A percentile compares a stretch with the other conserved stretches of the same genome.
Evolutionary conservation across 2,113 vertebrate species (phyloP).

Genomic region (Cranoglanis bouderius): DNA sequence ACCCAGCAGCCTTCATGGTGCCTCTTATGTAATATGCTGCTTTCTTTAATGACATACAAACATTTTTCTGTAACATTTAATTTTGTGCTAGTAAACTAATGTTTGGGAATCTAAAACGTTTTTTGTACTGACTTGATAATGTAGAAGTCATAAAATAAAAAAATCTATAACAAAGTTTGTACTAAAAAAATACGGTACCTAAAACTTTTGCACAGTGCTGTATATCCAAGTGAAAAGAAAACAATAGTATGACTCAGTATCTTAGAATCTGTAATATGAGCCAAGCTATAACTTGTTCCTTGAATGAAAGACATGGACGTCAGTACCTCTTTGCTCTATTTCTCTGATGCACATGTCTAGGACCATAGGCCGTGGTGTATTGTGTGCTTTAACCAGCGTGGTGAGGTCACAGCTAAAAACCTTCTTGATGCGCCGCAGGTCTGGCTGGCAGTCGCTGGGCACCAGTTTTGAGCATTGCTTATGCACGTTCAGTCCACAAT

Average conservation of each 20-base stretch:
- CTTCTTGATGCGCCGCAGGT: conserved; percentile 94
- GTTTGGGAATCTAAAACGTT: too few species aligned
- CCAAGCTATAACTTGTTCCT: background rate
- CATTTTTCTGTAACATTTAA: too few species aligned
- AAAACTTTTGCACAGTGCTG: too few species aligned
- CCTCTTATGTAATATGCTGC: too few species aligned
- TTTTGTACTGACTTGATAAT: too few species aligned
- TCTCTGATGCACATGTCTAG: conserved; percentile 95
- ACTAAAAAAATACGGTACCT: too few species aligned
- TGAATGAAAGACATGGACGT: background rate
- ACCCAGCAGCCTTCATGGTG: too few species aligned
- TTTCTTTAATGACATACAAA: too few species aligned
- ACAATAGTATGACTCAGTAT: background rate
- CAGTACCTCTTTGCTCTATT: conserved; percentile 92
- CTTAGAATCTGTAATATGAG: background rate
- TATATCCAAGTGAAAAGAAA: background rate
- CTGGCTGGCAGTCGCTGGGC: conserved; percentile 95
- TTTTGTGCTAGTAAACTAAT: too few species aligned
- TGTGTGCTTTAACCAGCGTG: conserved; percentile 95
- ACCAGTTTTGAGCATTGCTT: conserved; percentile 98
- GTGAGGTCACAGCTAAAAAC: conserved; percentile 98
- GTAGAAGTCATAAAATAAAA: too few species aligned
- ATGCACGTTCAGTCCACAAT: conserved; percentile 95
- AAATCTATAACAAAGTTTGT: too few species aligned
- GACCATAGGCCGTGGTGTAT: conserved; percentile 91